Evolutionary conservation across 2,888 invertebrate species (phyloP), one percentile per base, ranked within the genome.

Genomic region (Drosophila falleni): DNA sequence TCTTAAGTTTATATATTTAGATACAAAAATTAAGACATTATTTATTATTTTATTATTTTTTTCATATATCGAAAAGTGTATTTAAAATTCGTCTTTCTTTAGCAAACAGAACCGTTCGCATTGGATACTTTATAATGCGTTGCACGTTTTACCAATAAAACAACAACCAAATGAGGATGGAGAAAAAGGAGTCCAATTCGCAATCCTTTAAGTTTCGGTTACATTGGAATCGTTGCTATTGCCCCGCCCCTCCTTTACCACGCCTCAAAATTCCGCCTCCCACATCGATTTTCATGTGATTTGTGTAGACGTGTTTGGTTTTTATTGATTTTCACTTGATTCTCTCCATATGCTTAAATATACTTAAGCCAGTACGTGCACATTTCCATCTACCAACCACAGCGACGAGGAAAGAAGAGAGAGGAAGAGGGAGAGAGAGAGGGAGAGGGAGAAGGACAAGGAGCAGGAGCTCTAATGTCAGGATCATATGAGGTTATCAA

Each of bases 271-370:
- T 11, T 15, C 29, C 29, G 37, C 23, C 35, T 23, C 62, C 60
- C 67, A 86, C 89, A 89, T 85, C 85, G 89, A 85, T 85, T 85
- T 85, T 89, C 89, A 85, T 85, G 89, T 86, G 85, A 85, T 89
- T 85, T 89, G 85, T 85, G 85, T 78, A 88, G 80, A 89, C 83
- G 84, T 85, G 89, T 89, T 87, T 85, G 89, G 88, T 88, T 89
- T 87, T 86, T 85, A 85, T 85, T 85, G 85, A 85, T 85, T 85
- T 85, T 89, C 85, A 89, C 85, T 85, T 89, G 85, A 85, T 85
- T 89, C 85, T 75, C 88, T 86, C 85, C 89, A 89, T 85, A 85
- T 85, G 85, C 85, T 87, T 87, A 82, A 89, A 85, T 89, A 85
- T 89, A 81, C 88, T 82, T 89, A 87, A 89, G 88, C 60, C 89